phyloP scores from a whole-genome alignment of 2,113 vertebrate species.

The Lampris megalopsis region DNA sequence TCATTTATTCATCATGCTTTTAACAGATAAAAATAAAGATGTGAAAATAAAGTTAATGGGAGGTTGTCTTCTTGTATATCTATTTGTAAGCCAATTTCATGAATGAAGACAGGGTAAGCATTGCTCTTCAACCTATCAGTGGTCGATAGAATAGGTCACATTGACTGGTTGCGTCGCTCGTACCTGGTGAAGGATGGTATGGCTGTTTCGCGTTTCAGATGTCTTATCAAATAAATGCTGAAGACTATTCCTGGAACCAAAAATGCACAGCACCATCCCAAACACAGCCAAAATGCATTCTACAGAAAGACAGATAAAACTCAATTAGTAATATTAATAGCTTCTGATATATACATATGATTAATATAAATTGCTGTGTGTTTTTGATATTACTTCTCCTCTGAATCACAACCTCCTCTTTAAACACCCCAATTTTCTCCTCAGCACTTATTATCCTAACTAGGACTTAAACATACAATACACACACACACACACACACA shows the following conservation, averaged over 20 bases:
- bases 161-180: neutral
- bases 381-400: neutral
- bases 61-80: neutral
- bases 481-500: too few species aligned
- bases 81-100: too few species aligned
- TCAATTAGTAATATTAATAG: neutral
- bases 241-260: constrained; percentile 85
- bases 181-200: neutral
- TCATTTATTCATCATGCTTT: neutral
- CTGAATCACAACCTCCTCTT: too few species aligned
- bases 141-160: neutral
- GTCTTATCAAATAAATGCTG: constrained; percentile 80
- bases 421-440: too few species aligned
- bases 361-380: neutral
- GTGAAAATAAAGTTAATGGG: neutral
- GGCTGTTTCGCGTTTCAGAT: constrained; percentile 68
- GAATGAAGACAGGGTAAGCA: neutral
- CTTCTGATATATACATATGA: neutral
- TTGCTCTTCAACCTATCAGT: neutral
- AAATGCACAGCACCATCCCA: constrained; percentile 84
- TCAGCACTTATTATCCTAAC: too few species aligned
- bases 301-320: constrained; percentile 41
- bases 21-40: neutral
- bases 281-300: constrained; percentile 88
- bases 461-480: too few species aligned